These are phyloP conservation scores for Sthenelais limicola DNA, from an alignment of 2,888 invertebrate species.

Conservation along the genomic window DNA sequence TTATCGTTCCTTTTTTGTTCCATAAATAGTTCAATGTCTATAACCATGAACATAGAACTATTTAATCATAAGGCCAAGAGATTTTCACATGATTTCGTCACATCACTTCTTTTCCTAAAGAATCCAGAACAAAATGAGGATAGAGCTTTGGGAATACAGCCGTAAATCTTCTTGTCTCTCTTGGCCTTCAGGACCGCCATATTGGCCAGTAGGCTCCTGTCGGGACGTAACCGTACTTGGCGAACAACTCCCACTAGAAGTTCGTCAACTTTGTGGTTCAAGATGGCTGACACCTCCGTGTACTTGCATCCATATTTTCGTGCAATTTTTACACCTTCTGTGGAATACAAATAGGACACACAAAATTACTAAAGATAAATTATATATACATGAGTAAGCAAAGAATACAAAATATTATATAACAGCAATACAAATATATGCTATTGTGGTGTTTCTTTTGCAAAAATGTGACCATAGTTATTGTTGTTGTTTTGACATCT, in stretches of 20 bases:
- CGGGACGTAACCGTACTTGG: slow-evolving; percentile 82
- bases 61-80: slow-evolving; percentile 33
- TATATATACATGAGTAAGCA: no score
- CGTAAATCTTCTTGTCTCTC: slow-evolving; percentile 19
- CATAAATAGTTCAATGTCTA: no score
- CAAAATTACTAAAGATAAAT: no score
- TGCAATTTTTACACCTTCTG: slow-evolving; percentile 49
- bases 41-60: no score
- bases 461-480: no score
- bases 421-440: no score
- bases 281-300: slow-evolving; percentile 94
- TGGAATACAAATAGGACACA: no score
- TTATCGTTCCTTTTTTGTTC: no score
- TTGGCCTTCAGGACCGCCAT: background rate
- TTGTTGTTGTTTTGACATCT: no score
- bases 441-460: no score
- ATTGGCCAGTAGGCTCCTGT: background rate
- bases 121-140: slow-evolving; percentile 9
- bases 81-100: slow-evolving; percentile 38
- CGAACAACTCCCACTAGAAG: slow-evolving; percentile 91
- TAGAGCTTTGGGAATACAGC: slow-evolving; percentile 34
- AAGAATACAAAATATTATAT: no score
- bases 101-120: slow-evolving; percentile 9
- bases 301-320: slow-evolving; percentile 83
- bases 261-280: slow-evolving; percentile 97